Conservation (phyloP, 2,888 invertebrate genomes). For the Sinohyriopsis cumingii region DNA sequence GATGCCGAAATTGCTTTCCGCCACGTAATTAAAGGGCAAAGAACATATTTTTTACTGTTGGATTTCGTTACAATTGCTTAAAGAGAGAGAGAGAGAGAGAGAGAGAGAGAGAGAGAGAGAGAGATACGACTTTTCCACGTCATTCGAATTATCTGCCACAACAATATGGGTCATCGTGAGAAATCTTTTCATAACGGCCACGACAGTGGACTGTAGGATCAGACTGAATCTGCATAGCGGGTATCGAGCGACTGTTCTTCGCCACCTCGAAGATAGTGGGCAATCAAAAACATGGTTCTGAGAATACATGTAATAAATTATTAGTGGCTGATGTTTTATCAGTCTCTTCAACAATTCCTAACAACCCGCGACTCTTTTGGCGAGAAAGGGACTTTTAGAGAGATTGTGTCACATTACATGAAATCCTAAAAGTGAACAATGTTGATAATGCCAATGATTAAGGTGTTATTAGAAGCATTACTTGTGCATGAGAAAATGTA, state of each 20-base stretch:
- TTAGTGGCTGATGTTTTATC: neutral
- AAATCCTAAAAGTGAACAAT: too few relatives aligned
- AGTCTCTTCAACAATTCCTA: too few relatives aligned
- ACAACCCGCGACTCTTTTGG: too few relatives aligned
- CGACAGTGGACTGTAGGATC: conserved; percentile 78
- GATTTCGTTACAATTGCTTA: too few relatives aligned
- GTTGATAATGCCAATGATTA: too few relatives aligned
- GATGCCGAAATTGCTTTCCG: too few relatives aligned
- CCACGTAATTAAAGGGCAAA: too few relatives aligned
- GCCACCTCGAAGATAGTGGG: conserved; percentile 79
- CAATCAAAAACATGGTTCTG: conserved; percentile 80
- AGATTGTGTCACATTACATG: too few relatives aligned
- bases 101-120: conserved; percentile 17
- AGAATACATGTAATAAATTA: conserved; percentile 10
- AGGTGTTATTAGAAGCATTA: too few relatives aligned
- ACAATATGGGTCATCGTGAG: conserved; percentile 73
- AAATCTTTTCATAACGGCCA: conserved; percentile 77
- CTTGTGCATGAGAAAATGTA: too few relatives aligned
- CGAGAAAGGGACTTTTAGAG: too few relatives aligned
- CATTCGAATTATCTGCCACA: conserved; percentile 65
- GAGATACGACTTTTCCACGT: neutral
- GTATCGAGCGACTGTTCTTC: conserved; percentile 79
- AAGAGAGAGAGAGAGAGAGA: conserved; percentile 8
- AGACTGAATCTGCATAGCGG: conserved; percentile 74
- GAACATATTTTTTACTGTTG: too few relatives aligned